Evolutionary conservation across 1,140 invertebrate species (phyloP).

Genomic region (Bombus waltoni): DNA sequence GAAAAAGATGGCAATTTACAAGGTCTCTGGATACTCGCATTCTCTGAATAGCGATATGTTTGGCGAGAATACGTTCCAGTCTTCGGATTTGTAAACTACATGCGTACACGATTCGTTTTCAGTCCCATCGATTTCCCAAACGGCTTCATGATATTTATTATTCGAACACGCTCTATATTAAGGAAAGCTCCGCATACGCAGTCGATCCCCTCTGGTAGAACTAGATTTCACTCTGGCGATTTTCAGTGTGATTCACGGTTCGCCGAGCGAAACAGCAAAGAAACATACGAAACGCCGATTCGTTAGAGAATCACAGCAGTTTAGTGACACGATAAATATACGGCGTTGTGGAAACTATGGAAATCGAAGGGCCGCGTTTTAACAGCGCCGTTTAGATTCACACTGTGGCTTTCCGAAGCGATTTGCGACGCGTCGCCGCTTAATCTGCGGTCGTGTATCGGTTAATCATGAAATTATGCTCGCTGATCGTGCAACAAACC

Average conservation of each 20-base stretch:
- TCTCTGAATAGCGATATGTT: background rate
- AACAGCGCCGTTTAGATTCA: background rate
- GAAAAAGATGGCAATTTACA: too few relatives aligned
- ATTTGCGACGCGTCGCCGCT: background rate
- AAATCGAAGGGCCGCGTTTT: background rate
- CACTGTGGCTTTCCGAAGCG: background rate
- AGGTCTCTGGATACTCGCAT: background rate
- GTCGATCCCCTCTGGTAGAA: too few relatives aligned
- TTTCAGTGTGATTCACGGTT: background rate
- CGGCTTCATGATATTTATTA: conserved; percentile 11
- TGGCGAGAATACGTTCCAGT: background rate
- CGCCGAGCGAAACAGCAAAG: background rate
- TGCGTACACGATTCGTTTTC: background rate
- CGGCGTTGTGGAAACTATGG: background rate
- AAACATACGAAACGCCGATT: conserved; percentile 3
- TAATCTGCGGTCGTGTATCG: background rate
- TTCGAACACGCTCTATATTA: background rate
- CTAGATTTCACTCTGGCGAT: background rate
- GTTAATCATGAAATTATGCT: conserved; percentile 15
- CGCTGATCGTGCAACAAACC: background rate
- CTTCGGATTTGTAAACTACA: background rate
- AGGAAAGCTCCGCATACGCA: background rate
- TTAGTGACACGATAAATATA: conserved; percentile 13
- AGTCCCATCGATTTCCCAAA: background rate
- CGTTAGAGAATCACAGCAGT: conserved; percentile 17